Evolutionary conservation across 2,113 vertebrate species (phyloP).

Genomic region (Cyprinodon tularosa): DNA sequence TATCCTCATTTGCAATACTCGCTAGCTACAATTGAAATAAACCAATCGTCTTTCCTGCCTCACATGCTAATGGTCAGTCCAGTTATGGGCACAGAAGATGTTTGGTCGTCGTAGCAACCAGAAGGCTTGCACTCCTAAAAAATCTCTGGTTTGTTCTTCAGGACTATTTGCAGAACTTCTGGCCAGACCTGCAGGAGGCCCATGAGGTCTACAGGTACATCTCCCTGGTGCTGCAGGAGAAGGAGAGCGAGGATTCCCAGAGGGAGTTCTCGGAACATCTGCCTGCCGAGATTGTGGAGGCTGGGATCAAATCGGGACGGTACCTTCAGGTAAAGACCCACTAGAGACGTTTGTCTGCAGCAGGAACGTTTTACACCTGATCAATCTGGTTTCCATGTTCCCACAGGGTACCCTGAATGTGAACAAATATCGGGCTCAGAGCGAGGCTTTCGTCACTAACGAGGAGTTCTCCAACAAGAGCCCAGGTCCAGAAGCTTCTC

Average conservation of each 20-base stretch:
- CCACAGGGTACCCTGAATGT: constrained; percentile 88
- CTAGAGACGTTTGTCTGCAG: background rate
- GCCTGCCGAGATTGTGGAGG: constrained; percentile 86
- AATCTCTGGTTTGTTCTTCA: constrained; percentile 54
- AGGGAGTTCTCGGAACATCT: constrained; percentile 90
- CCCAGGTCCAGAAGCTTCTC: constrained; percentile 76
- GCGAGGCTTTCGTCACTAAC: constrained; percentile 86
- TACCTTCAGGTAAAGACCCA: constrained; percentile 81
- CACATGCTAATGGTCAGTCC: too few relatives aligned
- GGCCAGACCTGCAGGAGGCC: constrained; percentile 87
- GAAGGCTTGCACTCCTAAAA: too few relatives aligned
- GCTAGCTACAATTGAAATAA: too few relatives aligned
- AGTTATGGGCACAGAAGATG: too few relatives aligned
- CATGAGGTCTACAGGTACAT: constrained; percentile 88
- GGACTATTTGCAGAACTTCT: constrained; percentile 92
- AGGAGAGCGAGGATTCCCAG: constrained; percentile 85
- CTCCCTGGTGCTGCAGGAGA: constrained; percentile 83
- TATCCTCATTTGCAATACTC: too few relatives aligned
- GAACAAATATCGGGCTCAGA: constrained; percentile 90
- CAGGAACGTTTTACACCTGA: too few relatives aligned
- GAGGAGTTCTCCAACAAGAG: constrained; percentile 84
- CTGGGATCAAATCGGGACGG: constrained; percentile 93
- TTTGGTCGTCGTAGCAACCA: background rate
- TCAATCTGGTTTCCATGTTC: background rate
- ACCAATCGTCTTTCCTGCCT: too few relatives aligned